Evolutionary conservation across 2,113 vertebrate species (phyloP).

Genomic region (Boulengeromyrus knoepffleri): DNA sequence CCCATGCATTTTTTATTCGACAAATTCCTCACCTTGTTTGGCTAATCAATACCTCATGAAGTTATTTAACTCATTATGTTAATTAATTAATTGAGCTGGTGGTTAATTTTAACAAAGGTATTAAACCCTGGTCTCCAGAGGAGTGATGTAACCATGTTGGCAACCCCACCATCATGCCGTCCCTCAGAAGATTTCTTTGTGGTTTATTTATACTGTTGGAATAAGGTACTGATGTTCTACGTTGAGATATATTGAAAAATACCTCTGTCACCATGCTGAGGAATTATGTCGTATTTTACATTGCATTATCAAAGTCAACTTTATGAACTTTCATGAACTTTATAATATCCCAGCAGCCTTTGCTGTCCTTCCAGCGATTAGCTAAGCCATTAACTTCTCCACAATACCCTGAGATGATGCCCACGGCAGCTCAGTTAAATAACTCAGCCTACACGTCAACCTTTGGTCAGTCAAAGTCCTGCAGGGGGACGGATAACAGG

Average conservation of each 20-base stretch:
- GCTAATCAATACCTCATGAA: background rate
- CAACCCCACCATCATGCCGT: background rate
- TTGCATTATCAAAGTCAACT: background rate
- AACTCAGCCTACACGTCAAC: conserved; percentile 86
- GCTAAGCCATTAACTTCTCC: background rate
- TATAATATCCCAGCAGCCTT: background rate
- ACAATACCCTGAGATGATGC: background rate
- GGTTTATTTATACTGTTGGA: background rate
- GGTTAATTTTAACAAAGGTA: background rate
- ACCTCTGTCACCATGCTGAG: background rate
- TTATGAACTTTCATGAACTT: background rate
- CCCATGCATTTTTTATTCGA: background rate
- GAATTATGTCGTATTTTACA: background rate
- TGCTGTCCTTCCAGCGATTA: background rate
- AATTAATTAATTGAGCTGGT: background rate
- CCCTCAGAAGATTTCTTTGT: background rate
- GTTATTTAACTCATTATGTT: background rate
- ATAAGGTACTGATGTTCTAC: background rate
- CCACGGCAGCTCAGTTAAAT: conserved; percentile 68
- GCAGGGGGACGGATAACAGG: conserved; percentile 42
- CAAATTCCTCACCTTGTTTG: background rate
- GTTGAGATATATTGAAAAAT: background rate
- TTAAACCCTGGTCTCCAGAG: no score
- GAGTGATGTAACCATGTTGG: no score
- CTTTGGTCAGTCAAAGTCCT: conserved; percentile 84